These are phyloP conservation scores for Zaprionus gabonicus DNA, from an alignment of 1,140 invertebrate species.

Conservation along the genomic window DNA sequence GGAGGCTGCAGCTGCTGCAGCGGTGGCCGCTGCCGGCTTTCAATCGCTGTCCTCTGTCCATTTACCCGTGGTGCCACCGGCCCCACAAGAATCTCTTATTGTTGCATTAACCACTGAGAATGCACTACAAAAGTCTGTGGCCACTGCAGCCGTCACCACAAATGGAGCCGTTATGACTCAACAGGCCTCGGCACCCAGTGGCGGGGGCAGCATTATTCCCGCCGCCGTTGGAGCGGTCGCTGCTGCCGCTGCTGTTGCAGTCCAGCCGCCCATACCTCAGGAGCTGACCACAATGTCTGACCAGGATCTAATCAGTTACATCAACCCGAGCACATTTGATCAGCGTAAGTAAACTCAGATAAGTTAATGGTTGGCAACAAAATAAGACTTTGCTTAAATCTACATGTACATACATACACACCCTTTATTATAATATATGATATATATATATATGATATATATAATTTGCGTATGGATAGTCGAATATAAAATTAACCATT, in stretches of 20 bases:
- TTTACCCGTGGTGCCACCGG: constrained; percentile 69
- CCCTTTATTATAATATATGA: no score
- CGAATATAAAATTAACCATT: no score
- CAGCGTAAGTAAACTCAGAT: constrained; percentile 86
- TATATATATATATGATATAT: no score
- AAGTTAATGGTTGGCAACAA: no score
- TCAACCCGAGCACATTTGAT: constrained; percentile 94
- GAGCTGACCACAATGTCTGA: constrained; percentile 92
- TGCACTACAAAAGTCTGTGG: constrained; percentile 77
- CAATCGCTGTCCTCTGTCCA: constrained; percentile 54
- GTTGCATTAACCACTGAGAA: constrained; percentile 80
- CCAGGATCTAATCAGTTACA: constrained; percentile 93
- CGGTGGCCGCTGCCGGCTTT: constrained; percentile 58
- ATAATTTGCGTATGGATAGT: no score
- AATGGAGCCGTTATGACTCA: constrained; percentile 81
- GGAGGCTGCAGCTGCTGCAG: constrained; percentile 55
- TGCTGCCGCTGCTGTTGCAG: constrained; percentile 70
- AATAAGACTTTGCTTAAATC: no score
- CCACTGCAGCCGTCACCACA: constrained; percentile 78
- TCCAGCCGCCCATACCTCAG: constrained; percentile 87
- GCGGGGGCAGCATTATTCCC: constrained; percentile 62
- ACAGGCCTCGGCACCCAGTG: constrained; percentile 68
- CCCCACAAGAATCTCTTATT: constrained; percentile 83
- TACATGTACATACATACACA: no score
- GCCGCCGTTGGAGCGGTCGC: constrained; percentile 66